Percentiles rank a stretch among this genome's conserved stretches.
Evolutionary conservation across 2,113 vertebrate genomes (phyloP).

Genomic region (Hyla sarda): DNA sequence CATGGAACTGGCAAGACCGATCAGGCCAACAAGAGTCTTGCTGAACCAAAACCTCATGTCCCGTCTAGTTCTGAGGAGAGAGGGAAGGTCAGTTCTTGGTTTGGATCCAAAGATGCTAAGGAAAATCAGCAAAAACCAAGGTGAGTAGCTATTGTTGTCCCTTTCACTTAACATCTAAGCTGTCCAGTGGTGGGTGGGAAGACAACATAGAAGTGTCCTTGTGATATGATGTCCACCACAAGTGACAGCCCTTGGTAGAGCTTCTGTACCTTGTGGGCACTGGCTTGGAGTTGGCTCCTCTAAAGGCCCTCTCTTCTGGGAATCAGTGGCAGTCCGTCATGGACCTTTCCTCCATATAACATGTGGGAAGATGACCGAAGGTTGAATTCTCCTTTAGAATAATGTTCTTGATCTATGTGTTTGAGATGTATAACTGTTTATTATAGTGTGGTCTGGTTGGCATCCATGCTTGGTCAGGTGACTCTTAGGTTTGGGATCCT

Average conservation of each 20-base stretch:
- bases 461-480: background rate
- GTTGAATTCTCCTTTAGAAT: too few species aligned
- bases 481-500: background rate
- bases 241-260: background rate
- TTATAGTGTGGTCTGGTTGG: background rate
- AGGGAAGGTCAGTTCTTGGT: constrained; percentile 79
- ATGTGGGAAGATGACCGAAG: background rate
- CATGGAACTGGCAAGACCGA: constrained; percentile 71
- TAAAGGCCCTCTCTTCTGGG: background rate
- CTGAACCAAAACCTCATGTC: constrained; percentile 10
- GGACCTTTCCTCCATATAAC: background rate
- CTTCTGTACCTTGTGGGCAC: background rate
- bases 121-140: constrained; percentile 83
- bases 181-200: too few species aligned
- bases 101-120: constrained; percentile 83
- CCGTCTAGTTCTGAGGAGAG: constrained; percentile 71
- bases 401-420: too few species aligned
- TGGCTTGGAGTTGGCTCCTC: background rate
- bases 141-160: constrained; percentile 72
- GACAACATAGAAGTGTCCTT: background rate
- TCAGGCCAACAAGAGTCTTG: constrained; percentile 65
- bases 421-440: background rate
- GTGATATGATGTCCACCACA: background rate
- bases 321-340: background rate
- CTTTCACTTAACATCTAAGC: background rate